Conservation (phyloP, 2,888 invertebrate species). For the Listrodromus nycthemerus region DNA sequence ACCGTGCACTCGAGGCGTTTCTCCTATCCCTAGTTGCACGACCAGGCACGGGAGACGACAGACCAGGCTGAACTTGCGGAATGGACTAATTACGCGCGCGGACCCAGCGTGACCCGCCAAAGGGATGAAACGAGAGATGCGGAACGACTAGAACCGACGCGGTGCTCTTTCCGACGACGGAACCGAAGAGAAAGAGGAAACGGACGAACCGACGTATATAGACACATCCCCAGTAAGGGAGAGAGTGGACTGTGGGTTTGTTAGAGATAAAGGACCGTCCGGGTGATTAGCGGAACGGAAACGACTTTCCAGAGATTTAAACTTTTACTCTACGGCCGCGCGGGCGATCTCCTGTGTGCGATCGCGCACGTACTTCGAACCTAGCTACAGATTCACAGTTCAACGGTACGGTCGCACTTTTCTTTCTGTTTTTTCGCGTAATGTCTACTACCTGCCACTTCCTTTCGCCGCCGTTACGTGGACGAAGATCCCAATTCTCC, state of each 20-base stretch:
- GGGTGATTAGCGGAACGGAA: constrained; percentile 67
- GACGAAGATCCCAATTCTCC: not conserved
- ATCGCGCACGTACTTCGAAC: constrained; percentile 55
- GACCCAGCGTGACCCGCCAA: constrained; percentile 49
- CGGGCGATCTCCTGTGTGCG: constrained; percentile 60
- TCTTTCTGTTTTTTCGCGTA: not conserved
- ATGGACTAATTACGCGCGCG: constrained; percentile 73
- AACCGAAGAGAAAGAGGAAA: constrained; percentile 29
- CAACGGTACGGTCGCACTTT: not conserved
- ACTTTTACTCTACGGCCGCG: constrained; percentile 66
- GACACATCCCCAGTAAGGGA: not conserved
- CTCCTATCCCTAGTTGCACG: constrained; percentile 53
- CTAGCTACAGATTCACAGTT: constrained; percentile 2
- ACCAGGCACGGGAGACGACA: constrained; percentile 47
- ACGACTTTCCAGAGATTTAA: constrained; percentile 74
- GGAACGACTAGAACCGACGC: constrained; percentile 35
- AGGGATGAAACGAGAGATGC: constrained; percentile 54
- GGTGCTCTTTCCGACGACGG: constrained; percentile 16
- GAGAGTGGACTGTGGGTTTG: constrained; percentile 38
- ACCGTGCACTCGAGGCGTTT: constrained; percentile 25
- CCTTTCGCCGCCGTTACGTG: constrained; percentile 1
- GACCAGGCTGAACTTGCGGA: constrained; percentile 66
- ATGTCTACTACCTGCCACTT: not conserved
- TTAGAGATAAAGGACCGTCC: constrained; percentile 69
- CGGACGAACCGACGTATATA: constrained; percentile 9